Evolutionary conservation across 2,888 invertebrate species (phyloP).

Genomic region (Molanna angustata): DNA sequence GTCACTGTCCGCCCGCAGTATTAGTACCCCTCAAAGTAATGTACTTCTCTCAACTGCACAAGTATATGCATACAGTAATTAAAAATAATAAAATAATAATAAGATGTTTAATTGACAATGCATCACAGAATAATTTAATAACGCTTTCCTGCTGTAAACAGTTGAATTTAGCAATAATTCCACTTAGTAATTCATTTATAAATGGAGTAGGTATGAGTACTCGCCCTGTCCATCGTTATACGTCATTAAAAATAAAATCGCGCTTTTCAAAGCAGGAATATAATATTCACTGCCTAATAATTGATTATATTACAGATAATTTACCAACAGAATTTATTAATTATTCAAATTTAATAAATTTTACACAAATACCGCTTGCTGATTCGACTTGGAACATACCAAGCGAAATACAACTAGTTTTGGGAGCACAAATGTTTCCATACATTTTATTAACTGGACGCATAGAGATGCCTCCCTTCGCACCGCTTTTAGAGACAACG

Average conservation of each 20-base stretch:
- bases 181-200: background rate
- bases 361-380: background rate
- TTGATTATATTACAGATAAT: background rate
- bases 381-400: background rate
- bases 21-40: background rate
- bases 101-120: conserved; percentile 3
- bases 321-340: background rate
- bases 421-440: conserved; percentile 2
- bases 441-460: background rate
- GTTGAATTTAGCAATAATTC: background rate
- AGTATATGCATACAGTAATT: background rate
- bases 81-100: background rate
- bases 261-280: background rate
- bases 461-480: background rate
- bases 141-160: conserved; percentile 1
- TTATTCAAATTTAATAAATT: background rate
- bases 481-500: background rate
- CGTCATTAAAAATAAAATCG: background rate
- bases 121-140: conserved; percentile 5
- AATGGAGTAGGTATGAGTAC: background rate
- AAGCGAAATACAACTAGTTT: background rate
- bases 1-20: background rate
- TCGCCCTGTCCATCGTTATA: background rate
- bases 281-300: conserved; percentile 1
- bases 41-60: conserved; percentile 2